Conservation (phyloP, 2,113 vertebrate species). For the Cochlearius cochlearius region DNA sequence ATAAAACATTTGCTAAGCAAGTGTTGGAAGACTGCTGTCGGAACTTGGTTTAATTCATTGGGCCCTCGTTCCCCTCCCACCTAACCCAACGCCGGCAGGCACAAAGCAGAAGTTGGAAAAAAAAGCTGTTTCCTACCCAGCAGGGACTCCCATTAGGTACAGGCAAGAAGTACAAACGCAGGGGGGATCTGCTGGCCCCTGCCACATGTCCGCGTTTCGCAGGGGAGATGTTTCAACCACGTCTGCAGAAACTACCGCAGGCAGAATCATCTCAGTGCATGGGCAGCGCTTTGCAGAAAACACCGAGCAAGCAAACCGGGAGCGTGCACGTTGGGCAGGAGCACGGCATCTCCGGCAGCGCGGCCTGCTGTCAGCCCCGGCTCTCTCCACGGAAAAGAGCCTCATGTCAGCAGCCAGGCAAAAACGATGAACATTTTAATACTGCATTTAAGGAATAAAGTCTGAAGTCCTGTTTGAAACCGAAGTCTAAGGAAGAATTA, state of each 20-base stretch:
- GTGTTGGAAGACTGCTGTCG: neutral
- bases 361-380: neutral
- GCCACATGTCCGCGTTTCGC: neutral
- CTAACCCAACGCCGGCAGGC: neutral
- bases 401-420: neutral
- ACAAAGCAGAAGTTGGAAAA: neutral
- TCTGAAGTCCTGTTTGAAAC: neutral
- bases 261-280: neutral
- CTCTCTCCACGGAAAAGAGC: neutral
- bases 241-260: neutral
- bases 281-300: neutral
- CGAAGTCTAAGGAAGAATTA: neutral
- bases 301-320: neutral
- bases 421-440: neutral
- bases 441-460: neutral
- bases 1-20: neutral
- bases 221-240: neutral
- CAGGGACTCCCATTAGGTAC: neutral
- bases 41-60: neutral
- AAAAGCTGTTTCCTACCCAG: neutral
- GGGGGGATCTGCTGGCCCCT: neutral
- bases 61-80: neutral
- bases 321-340: accelerated
- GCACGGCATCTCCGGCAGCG: neutral
- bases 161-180: neutral